Evolutionary conservation across 2,797 vertebrate species (phyloP), one percentile per base, ranked within the genome.

Genomic region (Chelmon rostratus): DNA sequence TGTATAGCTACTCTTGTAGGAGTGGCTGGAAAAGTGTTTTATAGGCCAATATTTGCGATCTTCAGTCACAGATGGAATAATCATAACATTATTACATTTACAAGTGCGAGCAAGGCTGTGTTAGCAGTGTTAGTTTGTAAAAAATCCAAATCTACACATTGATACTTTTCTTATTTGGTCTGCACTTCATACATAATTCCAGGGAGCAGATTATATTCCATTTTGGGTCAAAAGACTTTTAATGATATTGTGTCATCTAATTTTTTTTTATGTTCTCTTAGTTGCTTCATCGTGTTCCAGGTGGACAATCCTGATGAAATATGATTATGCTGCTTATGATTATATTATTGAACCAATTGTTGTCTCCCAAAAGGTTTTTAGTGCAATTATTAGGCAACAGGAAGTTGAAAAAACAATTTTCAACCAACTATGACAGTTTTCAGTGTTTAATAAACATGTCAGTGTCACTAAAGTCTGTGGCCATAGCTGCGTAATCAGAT

Each of bases 161-260:
- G 49, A 64, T 49, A 40, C 15, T 44, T 72, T 49, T 72, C 6
- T 59, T 64, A 46, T 74, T 40, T 47, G 58, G 53, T 15, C 66
- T 65, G n/a, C 50, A 31, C 31, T 56, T 68, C 33, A 50, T 53
- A 50, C 46, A 69, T 54, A 80, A 28, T 33, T 63, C 56, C 16
- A 59, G 33, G 58, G 40, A 78, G 59, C 31, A 63, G 46, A 79
- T 73, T 73, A 76, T 40, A 28, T 73, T 64, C n/a, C 31, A 59
- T 52, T 70, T 66, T 40, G 57, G 44, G 59, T 82, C 50, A 64
- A 77, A 82, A 76, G 52, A 70, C 19, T 46, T 16, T 44, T 18
- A 54, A 46, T 72, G 3, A 42, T 35, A 15, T 67, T 12, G 18
- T 54, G 31, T 18, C 25, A 53, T 53, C 54, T 68, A 37, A 5